Evolutionary conservation across 2,113 vertebrate genomes (phyloP), one percentile per base, ranked within the genome.

Genomic region (Platysternon megacephalum): DNA sequence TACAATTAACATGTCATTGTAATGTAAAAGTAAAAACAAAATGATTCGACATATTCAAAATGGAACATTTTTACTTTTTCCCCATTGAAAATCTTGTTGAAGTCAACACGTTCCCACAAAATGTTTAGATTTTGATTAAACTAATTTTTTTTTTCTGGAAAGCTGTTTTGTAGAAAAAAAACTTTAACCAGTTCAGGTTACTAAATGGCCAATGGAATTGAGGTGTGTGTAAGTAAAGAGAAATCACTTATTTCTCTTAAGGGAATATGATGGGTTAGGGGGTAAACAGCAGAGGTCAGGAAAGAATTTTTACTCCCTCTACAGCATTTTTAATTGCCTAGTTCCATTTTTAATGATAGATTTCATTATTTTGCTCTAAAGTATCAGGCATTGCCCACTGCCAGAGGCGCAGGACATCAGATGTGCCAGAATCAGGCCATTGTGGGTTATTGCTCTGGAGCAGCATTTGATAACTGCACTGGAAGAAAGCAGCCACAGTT

Each of bases 381-480:
- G 17, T 89, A 11, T 3, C 0, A 0, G 11, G 3, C 85, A 19
- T 85, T 94, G 82, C 72, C 28, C 29, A 8, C 26, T 0, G 0
- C 56, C 9, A 1, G 65, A 49, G 87, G 52, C 55, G 9, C 35
- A 55, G 22, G 32, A 84, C 17, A 14, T 7, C 81, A 61, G 35
- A 52, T 44, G 9, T 2, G 22, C 8, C 8, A 74, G 0, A 32
- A 35, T 46, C 86, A 78, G 86, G 51, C 61, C 55, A 61, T 22
- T 17, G 32, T 39, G 19, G 83, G 48, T 52, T 88, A 2, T 39
- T 22, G 76, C 85, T 82, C 88, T 39, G 35, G 44, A 82, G 81
- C 13, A 46, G 32, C 44, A 26, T 90, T 88, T 80, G 51, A 61
- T 89, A 35, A 11, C 52, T 91, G 21, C 26, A 51, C 49, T 89